These are phyloP conservation scores for Pseudolycoriella hygida DNA, from an alignment of 2,888 invertebrate species.

Conservation along the genomic window DNA sequence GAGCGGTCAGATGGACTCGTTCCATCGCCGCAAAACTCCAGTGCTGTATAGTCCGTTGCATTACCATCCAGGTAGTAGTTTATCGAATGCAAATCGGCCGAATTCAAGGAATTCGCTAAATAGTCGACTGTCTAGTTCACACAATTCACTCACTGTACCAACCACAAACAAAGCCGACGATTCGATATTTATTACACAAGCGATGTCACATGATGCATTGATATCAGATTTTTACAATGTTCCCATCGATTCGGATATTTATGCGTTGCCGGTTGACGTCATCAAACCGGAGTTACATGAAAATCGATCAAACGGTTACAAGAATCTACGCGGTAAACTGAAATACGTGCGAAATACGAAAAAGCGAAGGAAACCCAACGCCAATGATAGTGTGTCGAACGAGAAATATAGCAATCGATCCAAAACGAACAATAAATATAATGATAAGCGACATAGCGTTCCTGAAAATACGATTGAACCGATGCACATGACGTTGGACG, in stretches of 20 bases:
- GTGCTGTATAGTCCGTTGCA: slow-evolving; percentile 24
- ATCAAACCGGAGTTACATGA: slow-evolving; percentile 35
- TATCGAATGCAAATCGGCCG: slow-evolving; percentile 38
- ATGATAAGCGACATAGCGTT: slow-evolving; percentile 48
- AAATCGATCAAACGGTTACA: not conserved
- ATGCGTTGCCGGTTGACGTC: slow-evolving; percentile 71
- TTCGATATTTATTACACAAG: slow-evolving; percentile 74
- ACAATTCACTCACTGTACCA: slow-evolving; percentile 57
- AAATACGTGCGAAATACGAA: slow-evolving; percentile 22
- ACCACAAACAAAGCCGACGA: slow-evolving; percentile 62
- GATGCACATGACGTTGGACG: slow-evolving; percentile 51
- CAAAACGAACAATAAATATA: slow-evolving; percentile 9
- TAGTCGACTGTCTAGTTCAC: slow-evolving; percentile 66
- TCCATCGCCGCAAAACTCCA: slow-evolving; percentile 13
- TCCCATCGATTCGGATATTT: slow-evolving; percentile 75
- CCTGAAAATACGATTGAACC: slow-evolving; percentile 51
- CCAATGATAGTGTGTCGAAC: not conserved
- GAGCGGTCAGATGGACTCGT: slow-evolving; percentile 8
- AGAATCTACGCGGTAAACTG: slow-evolving; percentile 9
- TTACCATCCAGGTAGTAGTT: slow-evolving; percentile 17
- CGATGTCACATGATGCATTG: slow-evolving; percentile 71
- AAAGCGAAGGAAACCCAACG: slow-evolving; percentile 21
- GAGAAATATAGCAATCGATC: slow-evolving; percentile 1
- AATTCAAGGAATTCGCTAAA: slow-evolving; percentile 61
- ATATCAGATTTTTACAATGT: slow-evolving; percentile 77